phyloP scores from a whole-genome alignment of 2,113 vertebrate genomes.

The Micronycteris hirsuta region DNA sequence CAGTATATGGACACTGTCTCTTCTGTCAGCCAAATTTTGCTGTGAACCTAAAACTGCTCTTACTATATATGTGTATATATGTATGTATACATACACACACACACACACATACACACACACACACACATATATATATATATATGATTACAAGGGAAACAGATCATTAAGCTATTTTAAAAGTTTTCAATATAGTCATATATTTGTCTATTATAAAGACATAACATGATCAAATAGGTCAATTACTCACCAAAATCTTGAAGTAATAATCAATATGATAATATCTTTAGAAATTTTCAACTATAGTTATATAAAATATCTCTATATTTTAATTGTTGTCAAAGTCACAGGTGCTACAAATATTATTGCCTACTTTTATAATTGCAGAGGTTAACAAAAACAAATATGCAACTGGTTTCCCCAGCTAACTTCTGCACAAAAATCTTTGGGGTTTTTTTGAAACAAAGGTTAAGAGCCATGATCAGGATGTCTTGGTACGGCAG shows the following conservation, averaged over 20 bases:
- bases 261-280: background rate
- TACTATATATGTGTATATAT: background rate
- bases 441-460: background rate
- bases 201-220: background rate
- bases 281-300: background rate
- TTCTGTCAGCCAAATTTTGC: background rate
- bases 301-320: background rate
- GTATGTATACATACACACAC: background rate
- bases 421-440: background rate
- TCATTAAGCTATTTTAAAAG: background rate
- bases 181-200: background rate
- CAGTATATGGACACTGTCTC: background rate
- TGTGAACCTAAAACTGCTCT: background rate
- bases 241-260: background rate
- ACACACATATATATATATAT: background rate
- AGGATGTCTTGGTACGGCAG: background rate
- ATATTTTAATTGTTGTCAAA: background rate
- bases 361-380: background rate
- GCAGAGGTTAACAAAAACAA: background rate
- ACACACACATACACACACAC: background rate
- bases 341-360: background rate
- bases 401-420: background rate
- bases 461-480: background rate
- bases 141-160: background rate
- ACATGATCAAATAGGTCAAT: background rate